Evolutionary conservation across 2,797 vertebrate genomes (phyloP).

Genomic region (Chrosomus eos): DNA sequence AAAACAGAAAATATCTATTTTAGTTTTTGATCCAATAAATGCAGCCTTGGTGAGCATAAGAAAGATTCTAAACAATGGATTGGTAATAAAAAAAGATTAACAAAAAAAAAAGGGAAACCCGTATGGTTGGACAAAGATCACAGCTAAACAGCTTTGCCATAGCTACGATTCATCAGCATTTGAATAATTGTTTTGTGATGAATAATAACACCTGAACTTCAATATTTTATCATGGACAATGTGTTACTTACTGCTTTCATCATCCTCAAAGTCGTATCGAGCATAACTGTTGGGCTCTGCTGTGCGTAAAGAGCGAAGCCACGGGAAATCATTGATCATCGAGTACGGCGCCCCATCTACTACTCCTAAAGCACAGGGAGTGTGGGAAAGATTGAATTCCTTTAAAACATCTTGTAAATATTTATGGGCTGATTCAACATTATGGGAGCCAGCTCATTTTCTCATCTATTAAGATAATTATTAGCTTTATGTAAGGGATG

Average conservation of each 20-base stretch:
- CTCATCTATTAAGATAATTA: not conserved
- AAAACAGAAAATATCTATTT: not conserved
- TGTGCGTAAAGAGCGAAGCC: constrained; percentile 92
- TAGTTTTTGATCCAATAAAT: not conserved
- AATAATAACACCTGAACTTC: not conserved
- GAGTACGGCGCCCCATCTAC: constrained; percentile 95
- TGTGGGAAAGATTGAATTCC: not conserved
- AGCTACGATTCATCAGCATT: not conserved
- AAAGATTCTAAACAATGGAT: too few relatives aligned
- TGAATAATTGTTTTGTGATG: not conserved
- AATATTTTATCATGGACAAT: not conserved
- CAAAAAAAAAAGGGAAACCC: not conserved
- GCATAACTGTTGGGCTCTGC: constrained; percentile 95
- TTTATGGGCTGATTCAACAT: not conserved
- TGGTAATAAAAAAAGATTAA: not conserved
- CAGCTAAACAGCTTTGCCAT: not conserved
- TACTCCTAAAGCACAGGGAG: constrained; percentile 76
- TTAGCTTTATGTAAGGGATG: not conserved
- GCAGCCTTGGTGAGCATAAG: not conserved
- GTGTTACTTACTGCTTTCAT: constrained; percentile 90
- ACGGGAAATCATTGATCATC: constrained; percentile 98
- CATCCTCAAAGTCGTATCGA: constrained; percentile 97
- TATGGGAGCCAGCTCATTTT: not conserved
- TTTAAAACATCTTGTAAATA: not conserved
- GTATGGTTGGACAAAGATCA: not conserved